Evolutionary conservation across 2,888 invertebrate genomes (phyloP).

Genomic region (Cantharis flavilabris): DNA sequence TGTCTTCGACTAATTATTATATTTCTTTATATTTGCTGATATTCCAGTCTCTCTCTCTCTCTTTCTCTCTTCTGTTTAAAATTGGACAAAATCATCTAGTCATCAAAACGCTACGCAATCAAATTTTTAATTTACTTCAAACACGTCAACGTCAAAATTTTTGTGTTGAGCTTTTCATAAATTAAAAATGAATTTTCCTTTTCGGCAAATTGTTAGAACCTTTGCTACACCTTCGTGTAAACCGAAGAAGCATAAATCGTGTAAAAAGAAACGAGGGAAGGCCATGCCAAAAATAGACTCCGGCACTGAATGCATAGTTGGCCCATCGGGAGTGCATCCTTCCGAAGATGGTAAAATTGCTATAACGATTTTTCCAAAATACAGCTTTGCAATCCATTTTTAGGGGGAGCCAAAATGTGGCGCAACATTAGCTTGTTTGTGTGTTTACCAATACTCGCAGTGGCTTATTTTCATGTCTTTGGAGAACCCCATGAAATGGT

Average conservation of each 20-base stretch:
- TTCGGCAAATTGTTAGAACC: background rate
- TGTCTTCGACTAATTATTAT: no score
- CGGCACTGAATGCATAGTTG: background rate
- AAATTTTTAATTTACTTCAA: background rate
- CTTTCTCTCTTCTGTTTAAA: background rate
- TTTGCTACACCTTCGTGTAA: background rate
- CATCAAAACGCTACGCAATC: background rate
- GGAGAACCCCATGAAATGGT: slow-evolving; percentile 64
- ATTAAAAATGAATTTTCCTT: background rate
- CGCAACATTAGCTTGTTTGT: slow-evolving; percentile 75
- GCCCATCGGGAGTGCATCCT: background rate
- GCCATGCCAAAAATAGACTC: background rate
- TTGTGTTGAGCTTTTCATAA: background rate
- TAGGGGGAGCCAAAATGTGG: slow-evolving; percentile 65
- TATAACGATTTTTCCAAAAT: background rate
- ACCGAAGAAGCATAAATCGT: background rate
- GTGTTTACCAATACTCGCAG: slow-evolving; percentile 72
- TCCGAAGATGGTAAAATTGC: background rate
- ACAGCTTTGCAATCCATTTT: background rate
- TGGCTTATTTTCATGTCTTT: slow-evolving; percentile 79
- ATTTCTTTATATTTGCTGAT: no score
- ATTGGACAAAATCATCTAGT: background rate
- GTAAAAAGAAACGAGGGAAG: background rate
- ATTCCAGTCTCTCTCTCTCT: no score
- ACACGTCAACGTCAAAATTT: background rate